Evolutionary conservation across 1,140 invertebrate species (phyloP), one percentile per base, ranked within the genome.

Genomic region (Arctopsyche grandis): DNA sequence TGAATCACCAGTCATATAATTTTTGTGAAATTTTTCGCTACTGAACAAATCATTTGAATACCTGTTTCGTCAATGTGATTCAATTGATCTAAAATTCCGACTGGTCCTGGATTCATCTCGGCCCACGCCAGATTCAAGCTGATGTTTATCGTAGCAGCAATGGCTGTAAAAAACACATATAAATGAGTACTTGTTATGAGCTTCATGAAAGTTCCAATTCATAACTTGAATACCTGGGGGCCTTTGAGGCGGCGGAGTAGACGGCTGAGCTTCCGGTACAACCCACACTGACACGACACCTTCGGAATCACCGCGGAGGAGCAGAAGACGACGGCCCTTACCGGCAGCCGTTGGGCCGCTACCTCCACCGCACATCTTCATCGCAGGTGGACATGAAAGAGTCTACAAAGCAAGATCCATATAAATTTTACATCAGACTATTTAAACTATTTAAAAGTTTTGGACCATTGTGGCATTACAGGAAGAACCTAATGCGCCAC

Each of bases 61-160:
- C 90, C 89, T 16, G 86, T 85, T 69, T 91, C 91, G 3, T 92
- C 92, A 0, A 91, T 90, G 69, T 90, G 89, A 81, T 96, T 94
- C 83, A 98, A 87, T 83, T 97, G 95, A 89, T 98, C 96, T 58
- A 98, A 87, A 82, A 98, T 95, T 22, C 97, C 97, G 63, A 96
- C 94, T 0, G 97, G 96, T 66, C 93, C 91, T 5, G 95, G 95
- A 83, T 93, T 93, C 91, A 98, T 94, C 21, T 91, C 91, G 16
- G 92, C 92, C 97, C 97, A 98, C 0, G 96, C 94, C 83, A 93
- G 90, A 29, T 93, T 92, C 46, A 98, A 84, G 83, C 95, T 96
- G 0, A 94, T 95, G 83, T 91, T 92, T 9, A 94, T 88, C 56
- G 93, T 91, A 5, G 96, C 94, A 46, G 92, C 89, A 80, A 95